Base-by-base conservation (phyloP, 2,113 vertebrate genomes). In the Hiodon tergisus region DNA sequence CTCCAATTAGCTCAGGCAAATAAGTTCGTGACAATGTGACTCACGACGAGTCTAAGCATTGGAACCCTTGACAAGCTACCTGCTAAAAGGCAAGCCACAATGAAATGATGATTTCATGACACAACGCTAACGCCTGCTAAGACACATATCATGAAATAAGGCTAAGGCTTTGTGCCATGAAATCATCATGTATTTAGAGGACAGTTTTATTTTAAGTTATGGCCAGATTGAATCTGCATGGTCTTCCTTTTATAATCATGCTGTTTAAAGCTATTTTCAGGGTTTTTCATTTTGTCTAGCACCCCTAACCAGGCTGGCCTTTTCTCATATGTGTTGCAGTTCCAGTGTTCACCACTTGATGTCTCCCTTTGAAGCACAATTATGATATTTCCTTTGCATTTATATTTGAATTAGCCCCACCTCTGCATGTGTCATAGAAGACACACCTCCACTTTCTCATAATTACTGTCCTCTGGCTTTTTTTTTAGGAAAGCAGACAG, bases 311-410 rank as follows among this genome's bases (percentile, higher is more conserved):
- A 31, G 31, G 31, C 31, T 31, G 31, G 31, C 31, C 31, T 31
- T 31, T 60, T 60, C 16, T n/a, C 61, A 31, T 63, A 2, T 46
- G 46, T 63, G 61, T 52, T 72, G 54, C 17, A 66, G 10, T 61
- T 53, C 13, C 47, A 1, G 7, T 11, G 9, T 1, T 3, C 31
- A 17, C 63, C 76, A 72, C 63, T 72, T 60, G 71, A 57, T 72
- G 76, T 77, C 76, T 8, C 6, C 52, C 55, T 55, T 4, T 74
- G 9, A 57, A 17, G 48, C 2, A 57, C 54, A 55, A 55, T 67
- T 46, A 54, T 55, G 66, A 51, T 4, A 48, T 6, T 58, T 11
- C 7, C 48, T 60, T 50, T 73, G 62, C 61, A 63, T 62, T 11
- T 16, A 17, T n/a, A 58, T 57, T 66, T 8, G 31, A 31, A 31